Evolutionary conservation across 2,888 invertebrate species (phyloP).

Genomic region (Scaptomyza tumidula): DNA sequence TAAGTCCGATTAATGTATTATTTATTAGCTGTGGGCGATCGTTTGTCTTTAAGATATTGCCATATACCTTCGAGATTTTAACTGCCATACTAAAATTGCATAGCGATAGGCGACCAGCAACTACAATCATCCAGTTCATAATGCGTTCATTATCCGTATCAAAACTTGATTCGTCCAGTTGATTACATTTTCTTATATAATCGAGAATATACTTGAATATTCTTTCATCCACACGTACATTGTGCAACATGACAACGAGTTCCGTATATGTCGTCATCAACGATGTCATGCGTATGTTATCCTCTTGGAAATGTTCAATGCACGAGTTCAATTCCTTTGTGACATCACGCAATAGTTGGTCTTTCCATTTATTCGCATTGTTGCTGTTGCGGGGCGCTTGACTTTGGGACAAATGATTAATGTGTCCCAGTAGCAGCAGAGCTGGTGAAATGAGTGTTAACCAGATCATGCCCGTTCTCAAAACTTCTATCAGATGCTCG

Average conservation of each 20-base stretch:
- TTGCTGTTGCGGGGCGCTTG: constrained; percentile 60
- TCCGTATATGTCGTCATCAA: constrained; percentile 82
- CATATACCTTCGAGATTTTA: constrained; percentile 46
- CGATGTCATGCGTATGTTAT: constrained; percentile 76
- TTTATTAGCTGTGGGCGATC: constrained; percentile 83
- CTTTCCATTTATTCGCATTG: constrained; percentile 68
- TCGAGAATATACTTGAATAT: constrained; percentile 79
- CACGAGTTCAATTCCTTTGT: constrained; percentile 66
- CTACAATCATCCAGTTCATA: constrained; percentile 83
- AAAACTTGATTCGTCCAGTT: constrained; percentile 73
- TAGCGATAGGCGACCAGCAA: constrained; percentile 80
- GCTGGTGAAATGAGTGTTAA: constrained; percentile 82
- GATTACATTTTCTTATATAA: constrained; percentile 76
- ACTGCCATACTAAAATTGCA: constrained; percentile 74
- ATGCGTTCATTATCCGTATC: constrained; percentile 82
- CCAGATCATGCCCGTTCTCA: constrained; percentile 79
- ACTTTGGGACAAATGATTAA: constrained; percentile 69
- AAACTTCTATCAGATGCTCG: constrained; percentile 70
- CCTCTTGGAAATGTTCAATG: constrained; percentile 74
- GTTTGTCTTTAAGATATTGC: constrained; percentile 61
- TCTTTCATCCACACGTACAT: constrained; percentile 59
- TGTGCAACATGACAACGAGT: constrained; percentile 74
- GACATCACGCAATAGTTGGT: constrained; percentile 72
- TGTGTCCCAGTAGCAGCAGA: constrained; percentile 78
- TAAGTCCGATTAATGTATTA: constrained; percentile 80